Percentiles rank a stretch among this genome's conserved stretches.
These are phyloP conservation scores for Melanotaenia nigrans DNA, from an alignment of 2,797 vertebrate genomes.

Conservation along the genomic window DNA sequence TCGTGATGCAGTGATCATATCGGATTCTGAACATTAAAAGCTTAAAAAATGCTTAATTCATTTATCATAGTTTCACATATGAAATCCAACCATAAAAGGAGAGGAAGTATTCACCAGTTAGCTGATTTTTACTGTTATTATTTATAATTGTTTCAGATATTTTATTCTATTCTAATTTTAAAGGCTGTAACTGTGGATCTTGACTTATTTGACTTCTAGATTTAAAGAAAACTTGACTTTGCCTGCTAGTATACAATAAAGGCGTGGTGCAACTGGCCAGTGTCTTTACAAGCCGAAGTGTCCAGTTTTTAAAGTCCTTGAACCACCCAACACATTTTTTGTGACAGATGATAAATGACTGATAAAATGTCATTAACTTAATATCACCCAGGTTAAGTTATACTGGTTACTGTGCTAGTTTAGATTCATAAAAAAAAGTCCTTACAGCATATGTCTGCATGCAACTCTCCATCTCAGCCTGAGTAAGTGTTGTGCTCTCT, in stretches of 20 bases:
- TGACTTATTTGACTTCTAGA: not conserved
- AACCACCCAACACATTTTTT: too few species aligned
- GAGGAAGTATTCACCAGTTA: not conserved
- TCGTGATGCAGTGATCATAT: not conserved
- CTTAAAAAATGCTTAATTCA: not conserved
- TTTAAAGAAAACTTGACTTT: not conserved
- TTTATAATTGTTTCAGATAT: not conserved
- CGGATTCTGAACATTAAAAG: not conserved
- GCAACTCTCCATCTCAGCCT: slow-evolving; percentile 97
- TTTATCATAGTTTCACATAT: not conserved
- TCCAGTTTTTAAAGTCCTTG: not conserved
- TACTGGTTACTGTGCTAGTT: not conserved
- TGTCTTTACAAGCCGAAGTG: not conserved
- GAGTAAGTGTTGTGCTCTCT: slow-evolving; percentile 85
- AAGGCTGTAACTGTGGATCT: not conserved
- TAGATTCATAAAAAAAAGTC: not conserved
- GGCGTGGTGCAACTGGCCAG: not conserved
- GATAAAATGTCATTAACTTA: too few species aligned
- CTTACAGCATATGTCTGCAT: slow-evolving; percentile 93
- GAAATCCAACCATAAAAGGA: not conserved
- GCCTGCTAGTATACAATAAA: too few species aligned
- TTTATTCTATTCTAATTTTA: not conserved
- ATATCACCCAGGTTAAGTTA: not conserved
- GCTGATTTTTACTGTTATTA: not conserved
- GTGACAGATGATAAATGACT: too few species aligned